Conservation (phyloP, 2,888 invertebrate genomes). For the Drosophila nr. fundita region DNA sequence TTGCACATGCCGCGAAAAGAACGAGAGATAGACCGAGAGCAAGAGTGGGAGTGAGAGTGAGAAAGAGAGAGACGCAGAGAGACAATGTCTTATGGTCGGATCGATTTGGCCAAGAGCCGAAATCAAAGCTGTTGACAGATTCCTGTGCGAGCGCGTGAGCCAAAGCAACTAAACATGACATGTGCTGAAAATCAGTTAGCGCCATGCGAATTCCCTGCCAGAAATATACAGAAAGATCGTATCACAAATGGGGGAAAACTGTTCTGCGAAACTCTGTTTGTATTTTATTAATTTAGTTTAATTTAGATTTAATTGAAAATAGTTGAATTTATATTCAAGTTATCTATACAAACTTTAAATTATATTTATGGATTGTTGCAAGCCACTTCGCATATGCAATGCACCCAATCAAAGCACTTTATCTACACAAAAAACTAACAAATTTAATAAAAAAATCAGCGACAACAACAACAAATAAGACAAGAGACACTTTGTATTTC, state of each 20-base stretch:
- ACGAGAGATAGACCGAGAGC: not conserved
- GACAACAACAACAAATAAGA: conserved; percentile 30
- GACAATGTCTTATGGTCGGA: conserved; percentile 21
- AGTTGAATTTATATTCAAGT: not conserved
- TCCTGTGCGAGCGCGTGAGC: conserved; percentile 43
- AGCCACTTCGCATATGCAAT: not conserved
- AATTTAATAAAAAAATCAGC: conserved; percentile 67
- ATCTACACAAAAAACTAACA: conserved; percentile 47
- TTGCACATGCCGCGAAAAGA: conserved; percentile 25
- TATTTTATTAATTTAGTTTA: not conserved
- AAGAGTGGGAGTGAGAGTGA: conserved; percentile 1
- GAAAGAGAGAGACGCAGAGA: not conserved
- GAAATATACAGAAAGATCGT: not conserved
- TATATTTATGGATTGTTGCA: not conserved
- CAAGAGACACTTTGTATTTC: conserved; percentile 65
- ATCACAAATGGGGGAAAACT: not conserved
- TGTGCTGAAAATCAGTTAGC: not conserved
- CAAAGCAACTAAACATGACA: conserved; percentile 23
- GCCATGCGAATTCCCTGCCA: conserved; percentile 13
- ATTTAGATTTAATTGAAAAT: not conserved
- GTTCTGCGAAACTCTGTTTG: not conserved
- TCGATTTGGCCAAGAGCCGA: conserved; percentile 45
- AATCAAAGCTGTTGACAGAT: conserved; percentile 54
- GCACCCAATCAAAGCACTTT: conserved; percentile 37
- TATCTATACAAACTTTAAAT: not conserved